These are phyloP conservation scores for Scyliorhinus canicula DNA, from an alignment of 2,797 vertebrate genomes.

Conservation along the genomic window DNA sequence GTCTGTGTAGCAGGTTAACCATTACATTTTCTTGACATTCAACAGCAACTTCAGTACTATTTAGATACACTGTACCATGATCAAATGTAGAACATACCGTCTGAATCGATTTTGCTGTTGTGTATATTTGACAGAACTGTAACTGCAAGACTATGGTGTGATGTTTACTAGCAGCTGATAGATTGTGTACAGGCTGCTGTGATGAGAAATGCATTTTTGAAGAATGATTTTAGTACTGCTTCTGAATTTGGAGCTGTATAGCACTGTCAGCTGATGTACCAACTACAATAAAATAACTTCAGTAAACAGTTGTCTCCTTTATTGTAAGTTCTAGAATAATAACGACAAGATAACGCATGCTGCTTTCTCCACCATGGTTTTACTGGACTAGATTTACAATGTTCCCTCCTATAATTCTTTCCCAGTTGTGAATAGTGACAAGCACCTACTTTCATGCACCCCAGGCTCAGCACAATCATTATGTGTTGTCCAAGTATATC, in stretches of 20 bases:
- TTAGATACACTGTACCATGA: background rate
- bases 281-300: constrained; percentile 70
- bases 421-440: background rate
- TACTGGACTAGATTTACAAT: background rate
- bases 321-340: background rate
- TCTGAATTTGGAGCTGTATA: constrained; percentile 53
- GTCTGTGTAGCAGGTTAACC: constrained; percentile 15
- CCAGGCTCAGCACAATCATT: background rate
- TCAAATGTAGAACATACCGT: background rate
- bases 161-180: constrained; percentile 31
- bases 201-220: constrained; percentile 40
- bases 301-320: constrained; percentile 4
- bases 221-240: constrained; percentile 46
- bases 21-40: constrained; percentile 7
- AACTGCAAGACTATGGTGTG: constrained; percentile 36
- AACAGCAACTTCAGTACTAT: background rate
- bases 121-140: constrained; percentile 33
- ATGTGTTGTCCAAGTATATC: background rate
- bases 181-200: constrained; percentile 38
- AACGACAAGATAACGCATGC: background rate
- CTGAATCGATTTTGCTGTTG: constrained; percentile 26
- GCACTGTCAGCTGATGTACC: constrained; percentile 65
- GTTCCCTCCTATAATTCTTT: background rate
- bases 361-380: no score
- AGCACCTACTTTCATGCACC: no score